Base-by-base conservation (phyloP, 2,113 vertebrate genomes). In the Hassar affinis region DNA sequence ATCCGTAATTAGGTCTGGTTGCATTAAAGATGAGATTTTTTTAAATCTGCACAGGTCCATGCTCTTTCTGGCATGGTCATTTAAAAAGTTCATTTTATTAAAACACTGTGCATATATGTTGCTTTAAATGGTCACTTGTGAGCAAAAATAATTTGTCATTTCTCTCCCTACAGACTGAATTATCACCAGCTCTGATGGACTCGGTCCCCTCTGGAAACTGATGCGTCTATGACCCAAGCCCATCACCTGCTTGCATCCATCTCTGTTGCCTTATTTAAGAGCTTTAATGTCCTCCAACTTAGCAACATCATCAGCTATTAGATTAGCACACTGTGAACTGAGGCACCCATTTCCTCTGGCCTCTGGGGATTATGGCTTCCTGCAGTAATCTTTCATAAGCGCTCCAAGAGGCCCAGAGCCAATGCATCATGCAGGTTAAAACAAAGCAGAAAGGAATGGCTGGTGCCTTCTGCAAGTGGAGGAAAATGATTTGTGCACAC, bases 221-320 rank as follows among this genome's bases (percentile, higher is more conserved):
- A 38, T 74, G 69, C 6, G 6, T 49, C 25, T 2, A 49, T 56
- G 74, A 79, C 68, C 45, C 9, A 57, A 68, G 42, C 30, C 72
- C 57, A 64, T 87, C 83, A 78, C 77, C 75, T 82, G 69, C 51
- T 68, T 76, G 62, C 62, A 85, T 83, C 66, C 51, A 80, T 85
- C 79, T 78, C 77, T 78, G 74, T 79, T 85, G 83, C 78, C 82
- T 88, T 85, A 86, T 85, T 89, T 85, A 89, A 84, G 83, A 86
- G 78, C 47, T 84, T 81, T 78, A 84, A 81, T 84, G 76, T 87
- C 84, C 72, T 89, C 68, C 79, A 83, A 74, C 66, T 59, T 66
- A 82, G 81, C 68, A 78, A 79, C 56, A 82, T 84, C 80, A 80
- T 62, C 42, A 57, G 84, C 76, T 86, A 86, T 89, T 84, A 87